Conservation (phyloP, 2,113 vertebrate species). For the Tautogolabrus adspersus region DNA sequence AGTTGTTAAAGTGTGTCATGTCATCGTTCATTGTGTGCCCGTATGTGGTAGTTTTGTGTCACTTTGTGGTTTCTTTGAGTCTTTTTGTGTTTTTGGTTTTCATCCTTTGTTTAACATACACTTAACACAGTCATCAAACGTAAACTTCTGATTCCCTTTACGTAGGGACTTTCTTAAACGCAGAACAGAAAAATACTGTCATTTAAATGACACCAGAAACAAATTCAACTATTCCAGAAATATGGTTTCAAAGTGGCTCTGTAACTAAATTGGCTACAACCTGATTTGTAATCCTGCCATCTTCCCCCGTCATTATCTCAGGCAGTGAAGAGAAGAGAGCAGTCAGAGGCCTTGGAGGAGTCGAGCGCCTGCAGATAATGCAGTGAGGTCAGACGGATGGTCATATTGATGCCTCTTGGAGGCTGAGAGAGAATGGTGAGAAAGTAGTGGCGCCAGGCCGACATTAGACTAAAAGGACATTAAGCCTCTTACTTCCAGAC, state of each 20-base stretch:
- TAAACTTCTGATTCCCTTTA: not conserved
- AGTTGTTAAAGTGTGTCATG: too few relatives aligned
- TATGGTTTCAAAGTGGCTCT: slow-evolving; percentile 6
- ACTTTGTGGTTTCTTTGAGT: not conserved
- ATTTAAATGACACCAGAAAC: not conserved
- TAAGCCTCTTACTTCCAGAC: slow-evolving; percentile 49
- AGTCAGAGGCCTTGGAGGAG: slow-evolving; percentile 34
- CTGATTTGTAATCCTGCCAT: slow-evolving; percentile 41
- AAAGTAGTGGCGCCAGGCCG: slow-evolving; percentile 61
- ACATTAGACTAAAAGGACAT: slow-evolving; percentile 57
- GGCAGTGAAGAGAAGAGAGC: not conserved
- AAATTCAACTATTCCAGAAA: not conserved
- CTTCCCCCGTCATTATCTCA: slow-evolving; percentile 8
- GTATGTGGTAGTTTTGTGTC: not conserved
- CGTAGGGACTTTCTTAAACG: not conserved
- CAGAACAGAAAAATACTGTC: not conserved
- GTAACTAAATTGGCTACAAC: slow-evolving; percentile 25
- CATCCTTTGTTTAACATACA: too few relatives aligned
- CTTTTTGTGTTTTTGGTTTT: not conserved
- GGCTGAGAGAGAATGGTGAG: slow-evolving; percentile 58
- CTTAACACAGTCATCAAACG: not conserved
- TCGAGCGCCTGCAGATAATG: slow-evolving; percentile 62
- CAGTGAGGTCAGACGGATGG: slow-evolving; percentile 47
- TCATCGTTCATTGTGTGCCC: too few relatives aligned
- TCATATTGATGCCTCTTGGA: slow-evolving; percentile 48